Base-by-base conservation (phyloP, 2,888 invertebrate genomes). In the Trichopoda pennipes region DNA sequence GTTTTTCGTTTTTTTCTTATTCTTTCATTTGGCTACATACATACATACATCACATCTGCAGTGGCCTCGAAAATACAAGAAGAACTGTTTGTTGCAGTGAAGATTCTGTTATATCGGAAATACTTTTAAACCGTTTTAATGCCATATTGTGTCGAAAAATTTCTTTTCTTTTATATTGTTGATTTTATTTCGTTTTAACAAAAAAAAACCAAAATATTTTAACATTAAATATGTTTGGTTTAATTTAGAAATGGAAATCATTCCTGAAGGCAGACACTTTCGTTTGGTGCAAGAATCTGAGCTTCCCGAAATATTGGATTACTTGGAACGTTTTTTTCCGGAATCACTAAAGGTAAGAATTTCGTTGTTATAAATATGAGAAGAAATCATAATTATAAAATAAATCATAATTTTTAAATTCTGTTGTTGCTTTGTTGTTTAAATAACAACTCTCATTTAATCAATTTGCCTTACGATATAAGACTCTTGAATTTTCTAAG, bases 231-330 rank as follows among this genome's bases (percentile, higher is more conserved):
- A 49, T 21, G 12, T 38, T 79, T 68, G 75, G 85, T 84, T 76
- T 60, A 66, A 89, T 93, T 80, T 92, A 95, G 95, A 95, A 93
- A 95, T 95, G 95, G 95, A 95, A 95, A 94, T 95, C 93, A 94
- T 94, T 93, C 93, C 94, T 92, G 95, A 95, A 93, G 95, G 95
- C 90, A 95, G 94, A 93, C 95, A 96, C 93, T 96, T 96, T 93
- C 95, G 95, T 94, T 94, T 96, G 93, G 94, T 95, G 91, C 93
- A 94, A 92, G 95, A 95, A 93, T 94, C 95, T 91, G 96, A 96
- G 93, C 94, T 96, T 92, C 95, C 95, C 90, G 94, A 94, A 91
- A 94, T 96, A 91, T 93, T 95, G 92, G 94, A 95, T 91, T 93
- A 95, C 91, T 94, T 96, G 91, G 94, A 94, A 90, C 93, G 94